Evolutionary conservation across 2,113 vertebrate genomes (phyloP), one percentile per base, ranked within the genome.

Genomic region (Dipodomys stephensi): DNA sequence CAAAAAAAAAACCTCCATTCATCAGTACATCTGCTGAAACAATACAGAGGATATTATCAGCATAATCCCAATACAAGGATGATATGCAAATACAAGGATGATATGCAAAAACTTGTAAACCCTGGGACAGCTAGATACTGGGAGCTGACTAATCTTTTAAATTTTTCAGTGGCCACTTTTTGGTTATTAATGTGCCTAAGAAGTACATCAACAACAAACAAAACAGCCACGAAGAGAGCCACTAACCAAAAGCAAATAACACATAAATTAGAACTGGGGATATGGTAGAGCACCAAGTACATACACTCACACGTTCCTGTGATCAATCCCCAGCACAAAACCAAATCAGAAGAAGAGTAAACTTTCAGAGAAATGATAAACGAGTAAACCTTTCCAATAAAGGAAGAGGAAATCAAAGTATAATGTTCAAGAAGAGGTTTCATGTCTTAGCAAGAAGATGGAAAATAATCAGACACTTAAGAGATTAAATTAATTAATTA

Each of bases 391-490:
- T 86, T 64, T 81, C n/a, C 84, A 87, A 91, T 19, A 82, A 69
- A 87, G 30, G 39, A 90, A 90, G 27, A 79, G 94, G 30, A 81
- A 80, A 62, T 72, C 22, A 88, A 30, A 94, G 6, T 27, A 79
- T 9, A 67, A 28, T 86, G 19, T 78, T 67, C 73, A 83, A 57
- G 19, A 92, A 23, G 27, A 79, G 46, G 19, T 18, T 84, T 53
- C 44, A 32, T 53, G 62, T 82, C 80, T 92, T 65, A 86, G 68
- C 69, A 95, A 35, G 15, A 90, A 87, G 30, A 60, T 82, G 30
- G 90, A 87, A 83, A 44, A 87, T 0, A 84, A 83, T 65, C 44
- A 88, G 71, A 91, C 49, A 49, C 39, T 39, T 39, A 39, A 39
- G 39, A 39, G 4, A 39, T 39, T 39, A 39, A 39, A 39, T 39